A percentile compares a stretch with the other conserved stretches of the same genome.
Conservation (phyloP, 1,140 invertebrate species). For the Solenopsis invicta region DNA sequence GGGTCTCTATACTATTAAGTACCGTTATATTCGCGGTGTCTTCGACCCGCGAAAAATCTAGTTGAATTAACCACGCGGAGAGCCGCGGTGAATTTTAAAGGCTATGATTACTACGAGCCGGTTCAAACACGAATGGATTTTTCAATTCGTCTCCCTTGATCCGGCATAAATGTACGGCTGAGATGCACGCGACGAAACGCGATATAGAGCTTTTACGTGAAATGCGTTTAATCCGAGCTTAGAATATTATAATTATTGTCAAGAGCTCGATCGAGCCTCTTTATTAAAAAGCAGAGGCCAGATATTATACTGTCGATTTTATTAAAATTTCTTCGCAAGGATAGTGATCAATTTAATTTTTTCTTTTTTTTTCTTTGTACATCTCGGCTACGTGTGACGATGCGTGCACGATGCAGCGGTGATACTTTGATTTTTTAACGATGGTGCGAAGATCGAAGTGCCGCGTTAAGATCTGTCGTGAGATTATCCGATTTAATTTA, state of each 20-base stretch:
- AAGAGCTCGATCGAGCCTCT: not conserved
- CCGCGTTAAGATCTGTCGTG: not conserved
- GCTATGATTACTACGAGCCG: conserved; percentile 60
- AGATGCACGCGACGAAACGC: conserved; percentile 37
- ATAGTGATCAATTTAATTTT: not conserved
- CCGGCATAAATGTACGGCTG: conserved; percentile 7
- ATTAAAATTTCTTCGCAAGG: not conserved
- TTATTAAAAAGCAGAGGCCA: not conserved
- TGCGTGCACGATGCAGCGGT: not conserved
- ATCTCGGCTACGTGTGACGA: not conserved
- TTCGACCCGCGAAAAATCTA: conserved; percentile 54
- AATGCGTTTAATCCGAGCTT: not conserved
- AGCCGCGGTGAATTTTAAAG: conserved; percentile 56
- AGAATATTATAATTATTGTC: conserved; percentile 46
- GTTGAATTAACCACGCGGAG: conserved; percentile 58
- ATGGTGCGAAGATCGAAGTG: not conserved
- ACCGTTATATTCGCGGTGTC: conserved; percentile 61
- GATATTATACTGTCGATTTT: not conserved
- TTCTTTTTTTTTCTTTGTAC: not conserved
- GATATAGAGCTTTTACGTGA: not conserved
- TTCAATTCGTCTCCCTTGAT: conserved; percentile 47
- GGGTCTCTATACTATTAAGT: conserved; percentile 62
- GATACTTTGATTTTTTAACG: conserved; percentile 10
- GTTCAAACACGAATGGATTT: conserved; percentile 48
- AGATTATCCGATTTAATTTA: conserved; percentile 47